A percentile compares a stretch with the other conserved stretches of the same genome.
phyloP scores from a whole-genome alignment of 1,140 invertebrate species.

The Brachionus rotundiformis region DNA sequence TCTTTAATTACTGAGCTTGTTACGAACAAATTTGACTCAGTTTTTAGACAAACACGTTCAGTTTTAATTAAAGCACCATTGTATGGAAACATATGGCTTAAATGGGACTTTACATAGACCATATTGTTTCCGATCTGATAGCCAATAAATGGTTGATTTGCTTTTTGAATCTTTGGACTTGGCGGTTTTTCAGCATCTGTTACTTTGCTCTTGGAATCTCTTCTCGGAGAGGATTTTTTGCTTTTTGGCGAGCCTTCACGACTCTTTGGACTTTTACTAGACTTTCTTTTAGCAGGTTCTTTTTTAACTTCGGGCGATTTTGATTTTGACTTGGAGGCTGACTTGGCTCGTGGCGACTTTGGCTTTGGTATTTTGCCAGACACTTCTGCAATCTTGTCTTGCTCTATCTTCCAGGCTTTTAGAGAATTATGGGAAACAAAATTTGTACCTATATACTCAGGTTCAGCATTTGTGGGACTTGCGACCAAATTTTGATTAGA shows the following conservation, averaged over 20 bases:
- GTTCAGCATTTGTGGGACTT: conserved; percentile 47
- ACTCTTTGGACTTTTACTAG: neutral
- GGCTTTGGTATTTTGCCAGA: conserved; percentile 57
- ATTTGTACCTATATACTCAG: conserved; percentile 54
- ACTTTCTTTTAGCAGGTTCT: neutral
- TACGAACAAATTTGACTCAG: conserved; percentile 53
- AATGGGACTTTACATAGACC: conserved; percentile 59
- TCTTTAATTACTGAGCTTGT: conserved; percentile 60
- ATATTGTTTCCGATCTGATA: conserved; percentile 63
- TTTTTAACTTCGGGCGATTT: conserved; percentile 13
- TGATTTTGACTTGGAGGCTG: conserved; percentile 53
- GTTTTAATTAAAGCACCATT: conserved; percentile 62
- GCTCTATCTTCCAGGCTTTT: conserved; percentile 61
- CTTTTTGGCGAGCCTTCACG: conserved; percentile 47
- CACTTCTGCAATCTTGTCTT: conserved; percentile 58
- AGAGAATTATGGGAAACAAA: conserved; percentile 59
- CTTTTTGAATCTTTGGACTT: conserved; percentile 23
- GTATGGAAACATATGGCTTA: conserved; percentile 60
- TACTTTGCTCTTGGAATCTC: conserved; percentile 46
- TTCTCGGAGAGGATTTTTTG: conserved; percentile 53
- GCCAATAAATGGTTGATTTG: conserved; percentile 53
- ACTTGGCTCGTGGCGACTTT: conserved; percentile 57
- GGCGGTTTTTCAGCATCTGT: conserved; percentile 5
- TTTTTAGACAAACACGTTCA: conserved; percentile 60
- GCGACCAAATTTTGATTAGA: conserved; percentile 54